Percentiles rank a stretch among this genome's conserved stretches.
phyloP scores from a whole-genome alignment of 2,113 vertebrate species.

The Typhlomys cinereus region DNA sequence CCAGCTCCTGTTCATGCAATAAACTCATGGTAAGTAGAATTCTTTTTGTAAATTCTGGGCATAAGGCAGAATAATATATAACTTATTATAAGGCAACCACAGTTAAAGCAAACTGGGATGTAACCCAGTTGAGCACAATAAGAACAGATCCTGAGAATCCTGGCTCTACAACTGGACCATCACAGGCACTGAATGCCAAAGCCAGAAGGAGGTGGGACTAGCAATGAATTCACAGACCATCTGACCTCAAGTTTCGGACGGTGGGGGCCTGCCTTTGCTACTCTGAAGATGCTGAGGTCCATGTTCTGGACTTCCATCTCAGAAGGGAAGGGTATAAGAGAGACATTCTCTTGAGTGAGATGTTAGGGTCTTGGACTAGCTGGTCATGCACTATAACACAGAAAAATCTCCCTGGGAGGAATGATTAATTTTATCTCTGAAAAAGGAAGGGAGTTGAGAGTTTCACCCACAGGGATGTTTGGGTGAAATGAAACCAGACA shows the following conservation, averaged over 20 bases:
- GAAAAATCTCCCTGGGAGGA: conserved; percentile 41
- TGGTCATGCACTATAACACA: background rate
- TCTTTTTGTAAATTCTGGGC: background rate
- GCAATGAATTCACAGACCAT: background rate
- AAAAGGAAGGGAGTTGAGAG: background rate
- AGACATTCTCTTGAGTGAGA: background rate
- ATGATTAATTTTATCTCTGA: conserved; percentile 3
- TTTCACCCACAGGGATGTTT: conserved; percentile 4
- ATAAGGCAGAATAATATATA: background rate
- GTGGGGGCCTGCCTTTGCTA: background rate
- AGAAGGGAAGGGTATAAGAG: background rate
- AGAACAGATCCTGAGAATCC: background rate
- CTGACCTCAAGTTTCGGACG: background rate
- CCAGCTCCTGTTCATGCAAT: background rate
- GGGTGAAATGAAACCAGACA: background rate
- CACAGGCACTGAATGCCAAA: background rate
- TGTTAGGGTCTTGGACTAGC: background rate
- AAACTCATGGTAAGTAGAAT: background rate
- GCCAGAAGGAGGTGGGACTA: background rate
- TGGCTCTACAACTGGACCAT: background rate
- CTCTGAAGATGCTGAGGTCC: background rate
- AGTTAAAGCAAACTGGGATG: background rate
- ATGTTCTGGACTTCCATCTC: background rate
- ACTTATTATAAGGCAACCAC: background rate
- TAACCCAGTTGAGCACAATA: background rate